Percentiles rank a stretch among this genome's conserved stretches.
These are phyloP conservation scores for Adrianichthys oophorus DNA, from an alignment of 2,797 vertebrate species.

Conservation along the genomic window DNA sequence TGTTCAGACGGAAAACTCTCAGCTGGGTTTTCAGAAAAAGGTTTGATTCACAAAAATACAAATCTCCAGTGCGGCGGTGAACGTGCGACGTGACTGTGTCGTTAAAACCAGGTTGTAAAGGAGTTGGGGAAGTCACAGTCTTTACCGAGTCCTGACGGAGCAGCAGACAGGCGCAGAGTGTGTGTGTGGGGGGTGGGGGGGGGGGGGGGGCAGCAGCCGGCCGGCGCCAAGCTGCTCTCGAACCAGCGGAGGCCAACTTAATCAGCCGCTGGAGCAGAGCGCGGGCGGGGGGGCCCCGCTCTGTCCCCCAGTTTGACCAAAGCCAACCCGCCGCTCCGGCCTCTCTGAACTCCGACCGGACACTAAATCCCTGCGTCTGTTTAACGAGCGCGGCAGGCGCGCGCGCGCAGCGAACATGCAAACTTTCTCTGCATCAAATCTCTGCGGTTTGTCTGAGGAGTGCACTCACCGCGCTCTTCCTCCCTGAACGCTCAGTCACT, in stretches of 20 bases:
- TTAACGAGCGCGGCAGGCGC: not conserved
- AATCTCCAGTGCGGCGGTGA: too few species aligned
- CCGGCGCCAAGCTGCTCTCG: slow-evolving; percentile 89
- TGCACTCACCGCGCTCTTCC: slow-evolving; percentile 69
- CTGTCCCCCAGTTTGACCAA: not conserved
- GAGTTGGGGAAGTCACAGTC: slow-evolving; percentile 20
- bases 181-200: too few species aligned
- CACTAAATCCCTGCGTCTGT: slow-evolving; percentile 15
- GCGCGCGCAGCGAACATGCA: too few species aligned
- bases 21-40: too few species aligned
- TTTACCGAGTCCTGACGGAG: slow-evolving; percentile 46
- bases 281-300: slow-evolving; percentile 3
- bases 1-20: too few species aligned
- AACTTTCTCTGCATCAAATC: too few species aligned
- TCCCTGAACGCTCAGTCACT: slow-evolving; percentile 56
- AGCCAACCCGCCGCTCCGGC: slow-evolving; percentile 15
- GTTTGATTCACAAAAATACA: too few species aligned
- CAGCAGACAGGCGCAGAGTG: slow-evolving; percentile 46
- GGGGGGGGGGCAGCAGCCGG: slow-evolving; percentile 85
- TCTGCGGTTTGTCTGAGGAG: slow-evolving; percentile 38
- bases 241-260: slow-evolving; percentile 77
- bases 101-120: slow-evolving; percentile 18
- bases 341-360: slow-evolving; percentile 1
- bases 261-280: slow-evolving; percentile 67
- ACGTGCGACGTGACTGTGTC: not conserved